These are phyloP conservation scores for Nomada ruficornis DNA, from an alignment of 2,888 invertebrate genomes.

Conservation along the genomic window DNA sequence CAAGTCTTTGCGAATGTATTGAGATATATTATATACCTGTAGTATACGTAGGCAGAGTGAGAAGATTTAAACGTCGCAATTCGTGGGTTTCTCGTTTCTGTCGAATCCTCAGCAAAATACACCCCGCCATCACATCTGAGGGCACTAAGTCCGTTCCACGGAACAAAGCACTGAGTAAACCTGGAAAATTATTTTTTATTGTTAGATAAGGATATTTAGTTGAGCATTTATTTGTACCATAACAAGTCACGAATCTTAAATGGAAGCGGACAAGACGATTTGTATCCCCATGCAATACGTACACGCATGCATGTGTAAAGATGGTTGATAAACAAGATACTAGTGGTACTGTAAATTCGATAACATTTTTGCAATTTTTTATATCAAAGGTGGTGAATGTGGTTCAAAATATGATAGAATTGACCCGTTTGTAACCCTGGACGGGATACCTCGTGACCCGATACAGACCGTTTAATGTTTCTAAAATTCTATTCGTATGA, in stretches of 20 bases:
- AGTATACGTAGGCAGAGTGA: slow-evolving; percentile 89
- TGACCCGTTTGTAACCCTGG: no score
- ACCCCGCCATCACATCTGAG: slow-evolving; percentile 94
- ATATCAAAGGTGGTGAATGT: no score
- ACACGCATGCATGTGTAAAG: no score
- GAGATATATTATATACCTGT: slow-evolving; percentile 84
- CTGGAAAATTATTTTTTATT: slow-evolving; percentile 82
- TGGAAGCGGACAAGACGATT: not conserved
- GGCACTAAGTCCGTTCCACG: slow-evolving; percentile 94
- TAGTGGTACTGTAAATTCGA: no score
- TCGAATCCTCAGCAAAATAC: slow-evolving; percentile 91
- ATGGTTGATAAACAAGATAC: no score
- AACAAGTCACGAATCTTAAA: not conserved
- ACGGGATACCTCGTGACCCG: no score
- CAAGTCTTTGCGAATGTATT: no score
- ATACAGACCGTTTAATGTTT: no score
- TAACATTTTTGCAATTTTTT: no score
- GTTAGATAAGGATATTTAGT: not conserved
- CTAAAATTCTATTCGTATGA: no score
- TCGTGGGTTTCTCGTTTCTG: slow-evolving; percentile 91
- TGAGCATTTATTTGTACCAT: not conserved
- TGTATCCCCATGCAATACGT: no score
- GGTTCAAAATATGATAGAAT: no score
- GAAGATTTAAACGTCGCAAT: slow-evolving; percentile 88
- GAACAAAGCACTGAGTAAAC: slow-evolving; percentile 91